These are phyloP conservation scores for Siniperca scherzeri DNA, from an alignment of 2,797 vertebrate species.

Conservation along the genomic window DNA sequence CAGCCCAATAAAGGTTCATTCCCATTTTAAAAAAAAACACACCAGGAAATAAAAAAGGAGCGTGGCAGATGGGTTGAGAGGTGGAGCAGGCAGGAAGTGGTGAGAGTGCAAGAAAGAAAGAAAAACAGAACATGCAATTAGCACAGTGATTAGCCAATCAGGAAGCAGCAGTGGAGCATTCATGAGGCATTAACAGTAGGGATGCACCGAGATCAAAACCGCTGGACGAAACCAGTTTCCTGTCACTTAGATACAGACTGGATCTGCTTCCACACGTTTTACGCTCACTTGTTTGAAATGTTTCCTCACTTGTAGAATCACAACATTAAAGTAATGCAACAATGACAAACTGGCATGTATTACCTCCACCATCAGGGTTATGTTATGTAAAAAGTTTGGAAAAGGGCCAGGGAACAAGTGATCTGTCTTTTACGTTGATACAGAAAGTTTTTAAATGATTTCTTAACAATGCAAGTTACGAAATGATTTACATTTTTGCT, in stretches of 20 bases:
- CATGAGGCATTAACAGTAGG: slow-evolving; percentile 51
- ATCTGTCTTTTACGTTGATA: background rate
- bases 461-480: background rate
- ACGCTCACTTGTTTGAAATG: background rate
- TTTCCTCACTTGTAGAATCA: background rate
- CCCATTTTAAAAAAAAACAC: slow-evolving; percentile 51
- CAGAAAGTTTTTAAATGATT: background rate
- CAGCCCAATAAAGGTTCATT: slow-evolving; percentile 66
- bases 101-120: slow-evolving; percentile 85
- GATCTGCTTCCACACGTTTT: background rate
- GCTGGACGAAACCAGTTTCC: background rate
- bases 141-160: slow-evolving; percentile 86
- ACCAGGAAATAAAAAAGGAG: slow-evolving; percentile 69
- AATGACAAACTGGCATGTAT: background rate
- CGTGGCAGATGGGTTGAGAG: slow-evolving; percentile 77
- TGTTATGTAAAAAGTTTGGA: background rate
- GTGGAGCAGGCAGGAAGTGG: slow-evolving; percentile 85
- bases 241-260: background rate
- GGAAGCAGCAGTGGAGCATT: slow-evolving; percentile 81
- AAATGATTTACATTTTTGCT: background rate
- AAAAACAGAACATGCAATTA: slow-evolving; percentile 90
- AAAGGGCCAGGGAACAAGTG: background rate
- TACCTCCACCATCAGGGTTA: background rate
- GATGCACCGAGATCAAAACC: slow-evolving; percentile 66
- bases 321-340: background rate